Percentiles rank a stretch among this genome's conserved stretches.
Evolutionary conservation across 2,888 invertebrate genomes (phyloP).

Genomic region (Schrankia costaestrigalis): DNA sequence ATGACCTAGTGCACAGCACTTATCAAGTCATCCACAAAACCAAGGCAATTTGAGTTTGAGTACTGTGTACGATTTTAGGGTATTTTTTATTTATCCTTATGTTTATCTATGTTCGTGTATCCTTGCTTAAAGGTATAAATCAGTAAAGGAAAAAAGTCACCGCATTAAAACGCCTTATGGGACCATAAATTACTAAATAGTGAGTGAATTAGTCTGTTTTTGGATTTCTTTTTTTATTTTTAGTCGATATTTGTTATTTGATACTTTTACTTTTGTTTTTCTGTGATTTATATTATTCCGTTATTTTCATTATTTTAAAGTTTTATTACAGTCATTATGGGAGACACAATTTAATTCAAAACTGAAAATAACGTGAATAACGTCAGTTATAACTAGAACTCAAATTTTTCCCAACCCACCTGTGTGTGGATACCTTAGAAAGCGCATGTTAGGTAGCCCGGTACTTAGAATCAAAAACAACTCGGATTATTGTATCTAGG

Average conservation of each 20-base stretch:
- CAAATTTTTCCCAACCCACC: no score
- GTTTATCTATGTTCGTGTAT: constrained; percentile 18
- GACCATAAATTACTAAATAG: constrained; percentile 24
- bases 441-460: no score
- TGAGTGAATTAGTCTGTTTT: constrained; percentile 29
- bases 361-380: no score
- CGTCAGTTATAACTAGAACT: no score
- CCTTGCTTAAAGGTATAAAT: constrained; percentile 22
- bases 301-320: neutral
- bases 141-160: constrained; percentile 22
- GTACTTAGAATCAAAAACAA: no score
- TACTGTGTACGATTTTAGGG: no score
- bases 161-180: constrained; percentile 16
- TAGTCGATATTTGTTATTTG: constrained; percentile 3
- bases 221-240: constrained; percentile 13
- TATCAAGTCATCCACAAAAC: no score
- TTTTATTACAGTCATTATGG: neutral
- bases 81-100: constrained; percentile 6
- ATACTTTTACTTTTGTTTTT: constrained; percentile 2
- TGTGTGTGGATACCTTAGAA: no score
- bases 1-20: no score
- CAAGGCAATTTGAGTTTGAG: no score
- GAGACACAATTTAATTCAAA: no score
- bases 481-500: no score
- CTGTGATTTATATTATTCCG: neutral